Evolutionary conservation across 53 echinoderm and acorn worm species (phyloP), one percentile per base, ranked within the genome.

Genomic region (Astropecten irregularis): DNA sequence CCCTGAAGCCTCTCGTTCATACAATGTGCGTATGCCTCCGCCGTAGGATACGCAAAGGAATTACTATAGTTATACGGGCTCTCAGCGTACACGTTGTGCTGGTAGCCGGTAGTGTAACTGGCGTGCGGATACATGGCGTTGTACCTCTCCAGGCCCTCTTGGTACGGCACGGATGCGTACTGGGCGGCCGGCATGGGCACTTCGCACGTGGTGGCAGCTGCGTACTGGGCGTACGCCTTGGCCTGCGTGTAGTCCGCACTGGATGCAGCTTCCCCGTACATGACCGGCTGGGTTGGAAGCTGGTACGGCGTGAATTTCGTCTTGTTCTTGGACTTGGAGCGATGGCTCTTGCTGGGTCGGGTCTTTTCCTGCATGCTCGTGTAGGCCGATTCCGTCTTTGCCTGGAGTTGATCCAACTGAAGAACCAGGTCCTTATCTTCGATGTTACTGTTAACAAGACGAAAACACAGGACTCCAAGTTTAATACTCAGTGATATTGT

Each of bases 331-430:
- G 84, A 91, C 58, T 92, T 92, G n/a, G 85, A 77, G 13, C 90
- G 85, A 20, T 79, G 79, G 66, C 88, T 90, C 36, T 95, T 99
- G 37, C 72, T 79, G 3, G 92, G 88, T 26, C 92, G 85, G 3
- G 86, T 84, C 61, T 94, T 94, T 62, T 99, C 99, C 38, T 95
- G 91, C 38, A 87, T 59, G 40, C 76, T 87, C 2, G 93, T 77
- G 77, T 91, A 96, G 65, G 86, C 93, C 32, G 96, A 93, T 54
- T 96, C 93, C 15, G 99, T 99, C 67, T 99, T 94, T 65, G 99
- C 99, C 59, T 90, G 88, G 15, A 99, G 84, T 82, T 99, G 99
- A 71, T 99, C 99, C 23, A 92, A 64, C 56, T 94, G 89, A 27
- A 99, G 89, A 21, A 95, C 69, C 19, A 90, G 85, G 2, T 94